These are phyloP conservation scores for Eristalinus sepulchralis DNA, from an alignment of 2,888 invertebrate species.

Conservation along the genomic window DNA sequence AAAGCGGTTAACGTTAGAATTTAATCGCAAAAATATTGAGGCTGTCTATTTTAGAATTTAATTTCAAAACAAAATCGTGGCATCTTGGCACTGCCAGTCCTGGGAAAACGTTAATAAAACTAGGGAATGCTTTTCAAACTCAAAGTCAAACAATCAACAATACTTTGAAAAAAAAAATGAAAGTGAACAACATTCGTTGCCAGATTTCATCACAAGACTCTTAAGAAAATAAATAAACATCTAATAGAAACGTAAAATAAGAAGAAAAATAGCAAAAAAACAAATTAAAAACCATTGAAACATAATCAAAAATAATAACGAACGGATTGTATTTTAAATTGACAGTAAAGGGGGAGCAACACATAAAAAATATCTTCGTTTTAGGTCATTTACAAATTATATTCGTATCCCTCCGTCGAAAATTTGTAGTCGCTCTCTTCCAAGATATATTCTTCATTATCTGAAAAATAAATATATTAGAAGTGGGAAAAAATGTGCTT, in stretches of 20 bases:
- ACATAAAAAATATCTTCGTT: slow-evolving; percentile 43
- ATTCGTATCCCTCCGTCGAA: not conserved
- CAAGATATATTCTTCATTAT: slow-evolving; percentile 6
- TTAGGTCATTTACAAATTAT: slow-evolving; percentile 50
- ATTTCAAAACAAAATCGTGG: too few species aligned
- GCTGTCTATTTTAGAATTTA: too few species aligned
- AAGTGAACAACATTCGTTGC: not conserved
- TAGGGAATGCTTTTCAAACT: not conserved
- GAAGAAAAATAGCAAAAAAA: slow-evolving; percentile 44
- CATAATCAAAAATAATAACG: slow-evolving; percentile 62
- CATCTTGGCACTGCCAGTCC: too few species aligned
- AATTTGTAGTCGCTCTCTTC: not conserved
- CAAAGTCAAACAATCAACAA: not conserved
- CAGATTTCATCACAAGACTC: slow-evolving; percentile 1
- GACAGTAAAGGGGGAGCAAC: slow-evolving; percentile 49
- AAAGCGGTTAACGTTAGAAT: too few species aligned
- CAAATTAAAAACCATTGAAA: slow-evolving; percentile 71
- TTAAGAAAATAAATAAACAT: slow-evolving; percentile 33
- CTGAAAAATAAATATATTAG: slow-evolving; percentile 51
- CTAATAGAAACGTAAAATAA: slow-evolving; percentile 24
- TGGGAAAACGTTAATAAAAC: too few species aligned
- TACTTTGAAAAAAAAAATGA: not conserved
- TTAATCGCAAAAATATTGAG: too few species aligned
- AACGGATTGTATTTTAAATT: slow-evolving; percentile 60
- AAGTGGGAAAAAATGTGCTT: not conserved